Evolutionary conservation across 2,113 vertebrate species (phyloP), one percentile per base, ranked within the genome.

Genomic region (Oryzias curvinotus): DNA sequence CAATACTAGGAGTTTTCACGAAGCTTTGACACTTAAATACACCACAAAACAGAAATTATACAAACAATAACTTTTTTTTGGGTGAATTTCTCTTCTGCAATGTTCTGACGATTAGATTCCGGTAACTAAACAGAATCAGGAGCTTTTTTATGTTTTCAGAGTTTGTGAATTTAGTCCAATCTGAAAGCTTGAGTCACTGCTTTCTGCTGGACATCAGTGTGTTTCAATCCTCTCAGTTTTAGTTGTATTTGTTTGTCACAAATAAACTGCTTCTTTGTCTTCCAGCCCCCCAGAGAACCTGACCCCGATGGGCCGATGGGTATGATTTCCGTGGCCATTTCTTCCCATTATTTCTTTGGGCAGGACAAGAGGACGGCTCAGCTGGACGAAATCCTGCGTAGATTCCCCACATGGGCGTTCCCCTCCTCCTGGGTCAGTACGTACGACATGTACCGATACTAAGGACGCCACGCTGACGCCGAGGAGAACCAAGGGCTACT

Each of bases 351-450:
- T 80, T 88, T 96, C 71, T 95, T 94, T 53, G 96, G 96, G 12
- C 84, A 92, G 42, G 93, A 96, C 80, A 93, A 93, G 65, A 86
- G 83, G 65, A 96, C 96, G 5, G 83, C 91, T 74, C 84, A 89
- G 68, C 89, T 98, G 44, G 68, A 78, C 46, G 80, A 85, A 57
- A 85, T 98, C 74, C 82, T 93, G 48, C 68, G 73, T 18, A 93
- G 83, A 70, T 92, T 99, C 65, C 97, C 97, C 49, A 73, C 86
- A 2, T 99, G 97, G 97, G 87, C 91, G 0, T 96, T 97, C 71
- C 91, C 93, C 21, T 97, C 95, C 1, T 92, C 91, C 23, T 99
- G 97, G 97, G 94, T 95, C 90, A 96, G 94, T 83, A 96, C 95
- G 26, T 99, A 98, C 0, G 88, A 93, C 77, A 92, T 96, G 83